Percentiles rank a stretch among this genome's conserved stretches.
These are phyloP conservation scores for Troides helena DNA, from an alignment of 2,888 invertebrate genomes.

Conservation along the genomic window DNA sequence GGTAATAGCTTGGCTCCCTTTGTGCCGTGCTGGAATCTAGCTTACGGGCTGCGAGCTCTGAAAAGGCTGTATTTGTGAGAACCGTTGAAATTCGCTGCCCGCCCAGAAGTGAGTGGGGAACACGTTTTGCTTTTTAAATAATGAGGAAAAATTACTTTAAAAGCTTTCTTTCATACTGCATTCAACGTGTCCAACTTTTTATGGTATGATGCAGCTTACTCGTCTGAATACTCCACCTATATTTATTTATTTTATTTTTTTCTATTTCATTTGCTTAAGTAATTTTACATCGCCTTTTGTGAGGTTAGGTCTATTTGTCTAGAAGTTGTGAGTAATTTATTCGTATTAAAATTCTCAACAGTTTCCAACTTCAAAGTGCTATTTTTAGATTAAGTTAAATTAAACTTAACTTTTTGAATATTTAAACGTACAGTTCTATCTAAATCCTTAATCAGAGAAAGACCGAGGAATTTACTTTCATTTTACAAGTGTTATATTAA, in stretches of 20 bases:
- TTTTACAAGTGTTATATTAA: too few species aligned
- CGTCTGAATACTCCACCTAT: background rate
- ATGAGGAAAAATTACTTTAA: constrained; percentile 18
- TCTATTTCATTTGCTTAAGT: constrained; percentile 2
- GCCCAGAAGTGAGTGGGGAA: constrained; percentile 12
- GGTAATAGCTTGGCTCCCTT: constrained; percentile 33
- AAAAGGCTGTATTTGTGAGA: constrained; percentile 22
- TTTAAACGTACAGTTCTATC: too few species aligned
- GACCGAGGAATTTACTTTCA: too few species aligned
- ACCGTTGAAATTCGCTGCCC: constrained; percentile 16
- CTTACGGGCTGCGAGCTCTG: constrained; percentile 30
- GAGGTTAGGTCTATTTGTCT: too few species aligned
- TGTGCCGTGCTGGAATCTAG: constrained; percentile 25
- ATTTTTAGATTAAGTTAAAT: too few species aligned
- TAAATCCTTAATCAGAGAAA: too few species aligned
- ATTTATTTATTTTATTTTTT: background rate
- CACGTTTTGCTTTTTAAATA: constrained; percentile 19
- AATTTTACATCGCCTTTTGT: background rate
- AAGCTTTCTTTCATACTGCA: constrained; percentile 17
- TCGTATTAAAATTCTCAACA: too few species aligned
- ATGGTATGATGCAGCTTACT: background rate
- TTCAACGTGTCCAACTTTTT: constrained; percentile 8
- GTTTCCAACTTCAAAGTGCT: too few species aligned
- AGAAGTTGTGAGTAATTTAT: too few species aligned
- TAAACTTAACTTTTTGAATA: too few species aligned